These are phyloP conservation scores for Athetis lepigone DNA, from an alignment of 2,888 invertebrate species.

Conservation along the genomic window DNA sequence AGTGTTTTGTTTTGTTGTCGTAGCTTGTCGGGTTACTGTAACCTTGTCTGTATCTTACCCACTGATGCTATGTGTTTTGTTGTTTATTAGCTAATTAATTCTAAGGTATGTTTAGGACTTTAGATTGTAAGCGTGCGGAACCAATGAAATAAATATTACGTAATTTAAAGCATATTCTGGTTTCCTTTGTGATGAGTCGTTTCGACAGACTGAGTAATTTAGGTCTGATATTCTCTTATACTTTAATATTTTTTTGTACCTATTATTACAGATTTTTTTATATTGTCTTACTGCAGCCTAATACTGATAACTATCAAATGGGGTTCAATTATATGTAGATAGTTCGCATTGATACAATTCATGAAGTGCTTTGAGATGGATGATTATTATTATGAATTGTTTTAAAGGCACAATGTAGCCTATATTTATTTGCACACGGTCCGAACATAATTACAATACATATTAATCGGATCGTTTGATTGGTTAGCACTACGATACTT, in stretches of 20 bases:
- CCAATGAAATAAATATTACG: constrained; percentile 82
- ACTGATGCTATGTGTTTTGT: constrained; percentile 82
- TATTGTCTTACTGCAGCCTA: too few species aligned
- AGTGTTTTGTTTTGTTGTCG: constrained; percentile 56
- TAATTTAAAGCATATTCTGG: constrained; percentile 50
- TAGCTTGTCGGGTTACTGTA: constrained; percentile 41
- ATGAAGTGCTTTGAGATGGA: too few species aligned
- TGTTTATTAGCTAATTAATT: constrained; percentile 73
- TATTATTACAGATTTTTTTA: too few species aligned
- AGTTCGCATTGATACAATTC: not conserved
- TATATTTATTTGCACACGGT: too few species aligned
- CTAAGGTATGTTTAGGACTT: constrained; percentile 60
- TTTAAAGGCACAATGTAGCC: too few species aligned
- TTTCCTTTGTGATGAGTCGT: constrained; percentile 25
- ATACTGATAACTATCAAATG: not conserved
- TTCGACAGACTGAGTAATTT: too few species aligned
- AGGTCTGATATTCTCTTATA: not conserved
- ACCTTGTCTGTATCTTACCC: constrained; percentile 70
- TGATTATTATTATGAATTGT: too few species aligned
- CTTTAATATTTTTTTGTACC: too few species aligned
- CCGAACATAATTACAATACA: too few species aligned
- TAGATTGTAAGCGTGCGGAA: constrained; percentile 70
- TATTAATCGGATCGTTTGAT: too few species aligned
- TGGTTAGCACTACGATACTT: not conserved
- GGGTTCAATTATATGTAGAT: not conserved